A percentile compares a stretch with the other conserved stretches of the same genome.
Evolutionary conservation across 2,888 invertebrate species (phyloP).

Genomic region (Petrolisthes manimaculis): DNA sequence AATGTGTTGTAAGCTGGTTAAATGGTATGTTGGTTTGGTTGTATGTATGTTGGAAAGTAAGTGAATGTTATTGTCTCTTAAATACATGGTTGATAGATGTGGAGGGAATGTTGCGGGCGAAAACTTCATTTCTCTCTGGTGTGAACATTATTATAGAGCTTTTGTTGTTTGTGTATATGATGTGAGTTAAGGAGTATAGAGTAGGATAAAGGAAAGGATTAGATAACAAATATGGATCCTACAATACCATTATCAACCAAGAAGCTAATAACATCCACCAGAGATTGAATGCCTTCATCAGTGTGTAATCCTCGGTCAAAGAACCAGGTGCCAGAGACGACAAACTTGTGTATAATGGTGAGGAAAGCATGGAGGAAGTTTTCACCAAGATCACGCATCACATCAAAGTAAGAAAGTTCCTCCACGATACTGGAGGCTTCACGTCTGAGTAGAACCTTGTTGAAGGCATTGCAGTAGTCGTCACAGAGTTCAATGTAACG

Average conservation of each 20-base stretch:
- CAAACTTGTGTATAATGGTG: conserved; percentile 63
- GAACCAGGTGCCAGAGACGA: conserved; percentile 62
- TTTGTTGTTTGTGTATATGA: no score
- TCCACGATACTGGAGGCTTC: conserved; percentile 39
- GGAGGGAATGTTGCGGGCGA: background rate
- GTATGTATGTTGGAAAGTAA: no score
- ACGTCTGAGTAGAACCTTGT: conserved; percentile 50
- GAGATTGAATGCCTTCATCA: conserved; percentile 42
- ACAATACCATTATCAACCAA: conserved; percentile 65
- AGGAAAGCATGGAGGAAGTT: conserved; percentile 65
- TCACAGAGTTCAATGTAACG: conserved; percentile 65
- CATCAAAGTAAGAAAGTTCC: conserved; percentile 62
- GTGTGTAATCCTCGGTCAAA: conserved; percentile 60
- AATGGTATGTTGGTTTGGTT: no score
- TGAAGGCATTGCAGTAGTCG: conserved; percentile 61
- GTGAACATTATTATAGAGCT: background rate
- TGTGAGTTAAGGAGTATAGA: no score
- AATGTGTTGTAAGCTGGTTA: no score
- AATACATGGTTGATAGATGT: no score
- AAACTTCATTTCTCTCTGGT: background rate
- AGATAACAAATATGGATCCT: conserved; percentile 63
- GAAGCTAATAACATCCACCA: conserved; percentile 59
- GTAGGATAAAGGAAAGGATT: conserved; percentile 35
- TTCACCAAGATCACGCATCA: conserved; percentile 64
- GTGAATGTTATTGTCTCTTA: no score